phyloP scores from a whole-genome alignment of 2,797 vertebrate species.

The Alauda arvensis region DNA sequence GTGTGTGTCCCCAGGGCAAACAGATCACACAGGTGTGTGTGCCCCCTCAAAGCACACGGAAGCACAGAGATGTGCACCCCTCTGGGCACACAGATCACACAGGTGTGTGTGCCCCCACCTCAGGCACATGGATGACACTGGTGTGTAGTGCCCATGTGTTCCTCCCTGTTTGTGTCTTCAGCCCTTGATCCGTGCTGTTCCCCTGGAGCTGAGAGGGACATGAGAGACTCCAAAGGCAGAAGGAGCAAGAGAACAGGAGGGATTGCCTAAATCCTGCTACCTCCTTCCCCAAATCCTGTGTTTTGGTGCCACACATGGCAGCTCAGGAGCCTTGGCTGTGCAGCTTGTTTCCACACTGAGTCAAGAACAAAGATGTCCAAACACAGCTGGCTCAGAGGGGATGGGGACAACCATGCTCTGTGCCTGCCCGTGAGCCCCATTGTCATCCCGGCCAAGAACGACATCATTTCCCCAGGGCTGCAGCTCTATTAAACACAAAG shows the following conservation, averaged over 20 bases:
- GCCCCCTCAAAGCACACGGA: neutral
- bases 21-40: neutral
- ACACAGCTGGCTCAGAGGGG: neutral
- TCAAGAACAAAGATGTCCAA: neutral
- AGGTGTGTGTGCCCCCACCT: neutral
- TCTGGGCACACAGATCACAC: neutral
- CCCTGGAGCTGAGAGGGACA: neutral
- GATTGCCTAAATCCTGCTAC: neutral
- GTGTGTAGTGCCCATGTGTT: neutral
- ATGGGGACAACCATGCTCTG: neutral
- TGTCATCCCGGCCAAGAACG: conserved; percentile 27
- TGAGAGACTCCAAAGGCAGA: neutral
- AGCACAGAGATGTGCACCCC: neutral
- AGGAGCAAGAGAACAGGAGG: neutral
- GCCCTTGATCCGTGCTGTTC: neutral
- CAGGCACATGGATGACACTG: neutral
- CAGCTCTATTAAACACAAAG: conserved; percentile 50
- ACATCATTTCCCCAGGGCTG: conserved; percentile 52
- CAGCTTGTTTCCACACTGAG: neutral
- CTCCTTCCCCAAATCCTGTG: neutral
- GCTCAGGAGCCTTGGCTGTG: rapidly evolving
- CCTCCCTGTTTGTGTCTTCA: neutral
- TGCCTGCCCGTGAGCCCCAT: neutral
- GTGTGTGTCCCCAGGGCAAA: neutral
- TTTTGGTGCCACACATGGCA: neutral